phyloP scores from a whole-genome alignment of 1,140 invertebrate species.

The Brachionus rubens region DNA sequence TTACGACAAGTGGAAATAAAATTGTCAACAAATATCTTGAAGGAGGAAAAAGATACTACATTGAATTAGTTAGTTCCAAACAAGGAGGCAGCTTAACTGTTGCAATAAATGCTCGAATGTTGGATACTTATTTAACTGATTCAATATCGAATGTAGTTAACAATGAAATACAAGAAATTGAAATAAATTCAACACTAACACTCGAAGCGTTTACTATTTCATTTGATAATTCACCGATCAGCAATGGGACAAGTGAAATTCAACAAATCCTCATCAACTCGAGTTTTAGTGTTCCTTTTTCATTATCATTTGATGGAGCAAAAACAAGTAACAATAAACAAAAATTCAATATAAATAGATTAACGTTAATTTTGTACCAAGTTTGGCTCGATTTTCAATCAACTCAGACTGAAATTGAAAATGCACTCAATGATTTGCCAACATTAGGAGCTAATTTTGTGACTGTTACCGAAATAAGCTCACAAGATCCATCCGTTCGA shows the following conservation, averaged over 20 bases:
- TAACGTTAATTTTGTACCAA: background rate
- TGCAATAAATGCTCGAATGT: background rate
- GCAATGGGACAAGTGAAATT: background rate
- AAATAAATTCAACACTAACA: background rate
- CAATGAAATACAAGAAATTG: constrained; percentile 43
- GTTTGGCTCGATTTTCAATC: background rate
- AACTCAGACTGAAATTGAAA: background rate
- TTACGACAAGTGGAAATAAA: no score
- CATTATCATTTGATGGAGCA: constrained; percentile 1
- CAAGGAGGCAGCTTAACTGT: background rate
- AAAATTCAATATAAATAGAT: background rate
- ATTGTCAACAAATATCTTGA: background rate
- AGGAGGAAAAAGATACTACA: constrained; percentile 18
- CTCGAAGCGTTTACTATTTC: constrained; percentile 1
- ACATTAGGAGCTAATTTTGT: background rate
- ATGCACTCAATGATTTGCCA: constrained; percentile 11
- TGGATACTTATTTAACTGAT: constrained; percentile 9
- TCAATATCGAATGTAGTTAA: background rate
- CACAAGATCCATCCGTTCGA: background rate
- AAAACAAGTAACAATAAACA: constrained; percentile 4
- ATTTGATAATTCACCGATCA: background rate
- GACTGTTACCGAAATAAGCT: background rate
- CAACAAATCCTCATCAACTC: constrained; percentile 25
- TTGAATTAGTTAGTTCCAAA: constrained; percentile 11
- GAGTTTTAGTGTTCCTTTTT: background rate